A percentile compares a stretch with the other conserved stretches of the same genome.
Conservation (phyloP, 1,140 invertebrate genomes). For the Drosophila orena region DNA sequence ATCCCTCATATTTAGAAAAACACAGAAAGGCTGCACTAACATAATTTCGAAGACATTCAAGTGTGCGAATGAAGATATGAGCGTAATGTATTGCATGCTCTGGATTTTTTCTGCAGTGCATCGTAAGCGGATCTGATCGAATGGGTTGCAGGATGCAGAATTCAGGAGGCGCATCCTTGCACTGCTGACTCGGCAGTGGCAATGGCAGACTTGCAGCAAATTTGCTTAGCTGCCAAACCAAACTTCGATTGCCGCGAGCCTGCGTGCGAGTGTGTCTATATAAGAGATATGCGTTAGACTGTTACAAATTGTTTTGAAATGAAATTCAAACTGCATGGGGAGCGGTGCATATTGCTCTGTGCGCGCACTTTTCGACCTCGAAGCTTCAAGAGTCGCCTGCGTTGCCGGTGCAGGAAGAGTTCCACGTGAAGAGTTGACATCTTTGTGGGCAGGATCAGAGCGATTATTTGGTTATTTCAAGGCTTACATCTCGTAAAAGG, state of each 20-base stretch:
- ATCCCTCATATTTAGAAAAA: not conserved
- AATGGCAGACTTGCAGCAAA: constrained; percentile 56
- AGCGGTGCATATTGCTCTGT: constrained; percentile 28
- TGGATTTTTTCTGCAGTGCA: constrained; percentile 1
- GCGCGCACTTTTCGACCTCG: constrained; percentile 19
- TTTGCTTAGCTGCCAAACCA: constrained; percentile 82
- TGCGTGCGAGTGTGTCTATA: constrained; percentile 47
- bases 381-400: constrained; percentile 1
- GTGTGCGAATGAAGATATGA: too few species aligned
- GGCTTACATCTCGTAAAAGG: not conserved
- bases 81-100: too few species aligned
- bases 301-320: constrained; percentile 82
- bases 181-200: constrained; percentile 58
- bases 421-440: constrained; percentile 2
- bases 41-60: too few species aligned
- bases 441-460: constrained; percentile 27
- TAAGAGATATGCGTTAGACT: constrained; percentile 38
- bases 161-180: constrained; percentile 56
- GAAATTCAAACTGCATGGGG: constrained; percentile 64
- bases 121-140: constrained; percentile 19
- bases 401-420: not conserved
- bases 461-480: constrained; percentile 21
- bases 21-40: too few species aligned
- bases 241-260: constrained; percentile 70
- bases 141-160: constrained; percentile 26